Base-by-base conservation (phyloP, 2,797 vertebrate species). In the Malurus splendens region DNA sequence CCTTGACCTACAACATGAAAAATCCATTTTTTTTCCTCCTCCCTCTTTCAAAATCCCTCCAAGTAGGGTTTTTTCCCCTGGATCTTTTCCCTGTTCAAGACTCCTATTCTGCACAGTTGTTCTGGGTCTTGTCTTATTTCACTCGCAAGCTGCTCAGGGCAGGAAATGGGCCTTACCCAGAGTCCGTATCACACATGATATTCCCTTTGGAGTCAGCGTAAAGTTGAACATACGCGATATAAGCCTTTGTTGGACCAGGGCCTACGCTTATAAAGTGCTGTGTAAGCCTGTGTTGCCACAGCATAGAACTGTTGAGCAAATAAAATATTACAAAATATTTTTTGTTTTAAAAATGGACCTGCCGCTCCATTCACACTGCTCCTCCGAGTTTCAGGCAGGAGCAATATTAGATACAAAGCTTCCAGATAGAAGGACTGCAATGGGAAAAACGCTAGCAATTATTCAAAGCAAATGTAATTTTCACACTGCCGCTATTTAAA, bases 381-480 rank as follows among this genome's bases (percentile, higher is more conserved):
- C 87, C 87, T 94, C 85, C 39, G 1, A 93, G 80, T 81, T 90
- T 89, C 57, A 61, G 76, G 55, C 70, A 67, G 65, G 80, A 94
- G 90, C 87, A 89, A 61, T 86, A 93, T 92, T 94, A 94, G 91
- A 90, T 74, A 88, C 71, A 90, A 79, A 93, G 80, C 82, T 89
- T 81, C 62, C 85, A 51, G 54, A 93, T 84, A 93, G 83, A 51
- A 92, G 82, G 90, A 90, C 72, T 82, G 90, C 82, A 95, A 93
- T 94, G 57, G 93, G 88, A 94, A 94, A 95, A 93, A 93, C 3
- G 47, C 71, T 92, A 94, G 90, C 90, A 94, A 95, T 95, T 95
- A 95, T 94, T 94, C 95, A 95, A 95, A 95, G 95, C 87, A 95
- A 95, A 94, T 93, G 90, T 87, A 93, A 93, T 95, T 95, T 95